Evolutionary conservation across 2,888 invertebrate species (phyloP).

Genomic region (Caenorhabditis sinica): DNA sequence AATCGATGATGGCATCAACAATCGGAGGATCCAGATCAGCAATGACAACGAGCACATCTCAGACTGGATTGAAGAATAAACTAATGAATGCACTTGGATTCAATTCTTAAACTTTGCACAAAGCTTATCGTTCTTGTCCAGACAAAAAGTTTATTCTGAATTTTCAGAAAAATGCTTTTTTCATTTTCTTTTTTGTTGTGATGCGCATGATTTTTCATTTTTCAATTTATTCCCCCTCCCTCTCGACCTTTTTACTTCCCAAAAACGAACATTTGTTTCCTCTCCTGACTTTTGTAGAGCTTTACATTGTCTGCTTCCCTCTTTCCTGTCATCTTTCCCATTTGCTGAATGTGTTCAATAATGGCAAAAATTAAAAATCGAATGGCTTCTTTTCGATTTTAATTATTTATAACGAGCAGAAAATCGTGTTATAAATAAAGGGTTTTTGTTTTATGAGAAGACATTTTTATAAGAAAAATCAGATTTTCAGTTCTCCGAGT

Average conservation of each 20-base stretch:
- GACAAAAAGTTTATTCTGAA: neutral
- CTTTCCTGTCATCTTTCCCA: neutral
- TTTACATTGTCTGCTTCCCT: constrained; percentile 44
- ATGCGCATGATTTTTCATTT: constrained; percentile 42
- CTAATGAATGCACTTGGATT: constrained; percentile 73
- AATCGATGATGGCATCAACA: constrained; percentile 69
- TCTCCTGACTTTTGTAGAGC: constrained; percentile 25
- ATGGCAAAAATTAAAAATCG: neutral
- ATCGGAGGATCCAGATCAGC: constrained; percentile 53
- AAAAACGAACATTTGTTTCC: neutral
- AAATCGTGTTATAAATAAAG: constrained; percentile 33
- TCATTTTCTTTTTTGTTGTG: constrained; percentile 29
- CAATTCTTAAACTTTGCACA: constrained; percentile 39
- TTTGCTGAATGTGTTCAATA: constrained; percentile 13
- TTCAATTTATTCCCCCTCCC: constrained; percentile 10
- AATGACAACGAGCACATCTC: constrained; percentile 73
- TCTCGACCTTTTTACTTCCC: neutral
- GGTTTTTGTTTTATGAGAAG: neutral
- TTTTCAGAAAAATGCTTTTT: constrained; percentile 28
- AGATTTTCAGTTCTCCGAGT: constrained; percentile 55
- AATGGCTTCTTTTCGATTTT: constrained; percentile 16
- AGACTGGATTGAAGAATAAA: constrained; percentile 72
- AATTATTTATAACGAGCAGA: constrained; percentile 28
- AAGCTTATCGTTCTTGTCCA: constrained; percentile 30
- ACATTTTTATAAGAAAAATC: neutral